A percentile compares a stretch with the other conserved stretches of the same genome.
Conservation (phyloP, 2,888 invertebrate genomes). For the Tinea pellionella region DNA sequence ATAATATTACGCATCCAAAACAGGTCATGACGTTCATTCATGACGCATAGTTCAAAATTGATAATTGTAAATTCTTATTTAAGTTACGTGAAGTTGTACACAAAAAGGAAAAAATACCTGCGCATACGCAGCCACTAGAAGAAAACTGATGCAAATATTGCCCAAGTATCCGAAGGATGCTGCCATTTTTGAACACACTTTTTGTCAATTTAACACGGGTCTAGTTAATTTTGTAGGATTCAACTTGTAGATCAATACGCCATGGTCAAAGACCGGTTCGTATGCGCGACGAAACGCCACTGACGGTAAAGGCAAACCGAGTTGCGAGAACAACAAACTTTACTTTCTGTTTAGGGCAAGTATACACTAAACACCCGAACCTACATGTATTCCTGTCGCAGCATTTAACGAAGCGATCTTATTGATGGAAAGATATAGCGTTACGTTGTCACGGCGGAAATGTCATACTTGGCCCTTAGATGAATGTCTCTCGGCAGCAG, state of each 20-base stretch:
- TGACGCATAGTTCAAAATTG: slow-evolving; percentile 17
- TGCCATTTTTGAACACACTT: slow-evolving; percentile 31
- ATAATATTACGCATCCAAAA: slow-evolving; percentile 1
- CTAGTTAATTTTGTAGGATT: too few relatives aligned
- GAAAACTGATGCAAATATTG: slow-evolving; percentile 32
- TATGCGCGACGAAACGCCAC: slow-evolving; percentile 51
- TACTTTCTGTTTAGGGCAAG: slow-evolving; percentile 55
- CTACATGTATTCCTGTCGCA: too few relatives aligned
- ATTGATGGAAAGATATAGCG: too few relatives aligned
- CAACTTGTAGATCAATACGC: not conserved
- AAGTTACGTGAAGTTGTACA: slow-evolving; percentile 15
- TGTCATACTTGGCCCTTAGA: too few relatives aligned
- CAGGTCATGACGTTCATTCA: slow-evolving; percentile 5
- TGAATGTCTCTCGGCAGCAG: too few relatives aligned
- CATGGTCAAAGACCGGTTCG: slow-evolving; percentile 32
- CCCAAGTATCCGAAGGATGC: slow-evolving; percentile 21
- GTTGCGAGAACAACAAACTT: slow-evolving; percentile 41
- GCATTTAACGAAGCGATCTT: too few relatives aligned
- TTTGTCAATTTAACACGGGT: slow-evolving; percentile 20
- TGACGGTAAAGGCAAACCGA: slow-evolving; percentile 29
- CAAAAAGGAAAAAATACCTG: slow-evolving; percentile 40
- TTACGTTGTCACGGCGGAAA: too few relatives aligned
- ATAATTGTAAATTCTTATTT: slow-evolving; percentile 17
- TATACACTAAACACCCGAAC: slow-evolving; percentile 40
- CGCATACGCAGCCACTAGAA: slow-evolving; percentile 37